phyloP scores from a whole-genome alignment of 2,888 invertebrate genomes.

The Strigamia transsilvanica region DNA sequence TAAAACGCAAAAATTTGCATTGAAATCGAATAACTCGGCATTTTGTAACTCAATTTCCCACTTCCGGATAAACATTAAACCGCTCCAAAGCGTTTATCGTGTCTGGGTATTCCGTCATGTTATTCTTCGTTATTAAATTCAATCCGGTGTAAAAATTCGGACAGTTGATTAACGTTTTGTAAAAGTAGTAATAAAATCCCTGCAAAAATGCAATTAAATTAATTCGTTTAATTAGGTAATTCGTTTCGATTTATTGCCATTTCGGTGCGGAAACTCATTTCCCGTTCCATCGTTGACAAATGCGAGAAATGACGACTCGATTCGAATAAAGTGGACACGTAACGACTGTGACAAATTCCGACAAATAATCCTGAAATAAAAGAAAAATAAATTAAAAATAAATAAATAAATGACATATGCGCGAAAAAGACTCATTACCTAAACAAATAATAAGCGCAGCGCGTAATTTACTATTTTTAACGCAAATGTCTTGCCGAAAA shows the following conservation, averaged over 20 bases:
- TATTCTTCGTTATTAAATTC: conserved; percentile 72
- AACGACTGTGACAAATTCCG: conserved; percentile 70
- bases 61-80: conserved; percentile 87
- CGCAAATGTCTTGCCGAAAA: background rate
- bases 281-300: conserved; percentile 81
- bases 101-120: conserved; percentile 80
- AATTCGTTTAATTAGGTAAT: conserved; percentile 10
- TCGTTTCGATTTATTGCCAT: conserved; percentile 72
- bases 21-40: background rate
- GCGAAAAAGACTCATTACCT: background rate
- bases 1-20: conserved; percentile 58
- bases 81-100: conserved; percentile 81
- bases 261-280: conserved; percentile 85
- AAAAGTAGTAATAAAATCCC: conserved; percentile 88
- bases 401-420: background rate
- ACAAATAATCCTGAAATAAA: background rate
- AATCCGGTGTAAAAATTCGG: conserved; percentile 61
- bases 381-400: background rate
- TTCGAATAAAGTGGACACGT: conserved; percentile 79
- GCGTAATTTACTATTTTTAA: background rate
- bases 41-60: conserved; percentile 61
- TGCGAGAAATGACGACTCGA: conserved; percentile 84
- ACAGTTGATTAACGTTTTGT: conserved; percentile 69
- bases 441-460: background rate
- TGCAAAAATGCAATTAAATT: conserved; percentile 62